Conservation (phyloP, 2,113 vertebrate genomes). For the Sylvilagus bachmani region DNA sequence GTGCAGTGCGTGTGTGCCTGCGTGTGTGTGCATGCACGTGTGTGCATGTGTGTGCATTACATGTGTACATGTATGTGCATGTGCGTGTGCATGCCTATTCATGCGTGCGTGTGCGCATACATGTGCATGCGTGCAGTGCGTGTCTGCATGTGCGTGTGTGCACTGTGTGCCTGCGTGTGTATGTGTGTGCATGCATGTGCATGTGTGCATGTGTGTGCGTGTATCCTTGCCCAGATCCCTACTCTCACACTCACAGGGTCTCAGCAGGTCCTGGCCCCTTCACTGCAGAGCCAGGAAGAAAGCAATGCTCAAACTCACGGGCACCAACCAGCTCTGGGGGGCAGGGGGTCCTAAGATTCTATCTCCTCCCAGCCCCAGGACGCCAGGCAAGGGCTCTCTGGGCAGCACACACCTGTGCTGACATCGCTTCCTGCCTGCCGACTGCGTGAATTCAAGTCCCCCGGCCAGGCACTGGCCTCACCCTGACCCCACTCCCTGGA, state of each 20-base stretch:
- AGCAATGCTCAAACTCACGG: not conserved
- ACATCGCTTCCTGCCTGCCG: no score
- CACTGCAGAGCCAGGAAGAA: not conserved
- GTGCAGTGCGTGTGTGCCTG: accelerated
- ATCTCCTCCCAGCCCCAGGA: not conserved
- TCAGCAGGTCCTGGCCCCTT: not conserved
- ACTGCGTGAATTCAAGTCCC: not conserved
- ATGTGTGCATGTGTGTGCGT: accelerated
- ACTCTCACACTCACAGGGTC: not conserved
- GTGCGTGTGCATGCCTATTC: no score
- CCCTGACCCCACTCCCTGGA: not conserved
- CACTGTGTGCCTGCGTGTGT: no score
- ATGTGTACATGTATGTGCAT: not conserved
- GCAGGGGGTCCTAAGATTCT: no score
- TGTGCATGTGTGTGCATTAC: no score
- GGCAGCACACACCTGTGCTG: not conserved
- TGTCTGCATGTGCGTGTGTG: no score
- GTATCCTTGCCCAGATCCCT: not conserved
- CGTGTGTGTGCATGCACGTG: no score
- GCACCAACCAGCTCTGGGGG: not conserved
- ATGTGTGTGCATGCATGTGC: no score
- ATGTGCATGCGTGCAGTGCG: accelerated
- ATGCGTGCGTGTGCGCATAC: no score
- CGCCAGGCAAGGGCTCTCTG: not conserved
- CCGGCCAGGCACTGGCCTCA: no score